A percentile compares a stretch with the other conserved stretches of the same genome.
Evolutionary conservation across 2,888 invertebrate species (phyloP).

Genomic region (Hoplodrina ambigua): DNA sequence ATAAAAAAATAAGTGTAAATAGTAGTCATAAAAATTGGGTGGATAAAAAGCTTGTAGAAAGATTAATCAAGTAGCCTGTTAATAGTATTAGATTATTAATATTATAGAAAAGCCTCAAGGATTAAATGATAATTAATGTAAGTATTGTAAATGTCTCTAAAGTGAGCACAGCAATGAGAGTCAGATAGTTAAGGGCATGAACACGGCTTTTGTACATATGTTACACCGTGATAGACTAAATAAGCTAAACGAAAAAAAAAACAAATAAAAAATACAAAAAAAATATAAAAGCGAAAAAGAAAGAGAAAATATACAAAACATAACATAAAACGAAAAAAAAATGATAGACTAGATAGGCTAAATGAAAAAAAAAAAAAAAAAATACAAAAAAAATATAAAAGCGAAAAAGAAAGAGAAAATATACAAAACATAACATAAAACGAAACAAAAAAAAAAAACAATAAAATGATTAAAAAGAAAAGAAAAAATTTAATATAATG

Average conservation of each 20-base stretch:
- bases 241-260: not conserved
- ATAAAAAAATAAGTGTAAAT: too few relatives aligned
- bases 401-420: too few relatives aligned
- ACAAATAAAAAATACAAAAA: not conserved
- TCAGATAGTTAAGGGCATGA: not conserved
- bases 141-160: slow-evolving; percentile 3
- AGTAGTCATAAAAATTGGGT: not conserved
- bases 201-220: slow-evolving; percentile 21
- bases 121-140: not conserved
- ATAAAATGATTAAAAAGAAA: too few relatives aligned
- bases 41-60: not conserved
- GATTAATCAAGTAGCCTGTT: too few relatives aligned
- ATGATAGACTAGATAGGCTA: not conserved
- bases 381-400: too few relatives aligned
- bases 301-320: not conserved
- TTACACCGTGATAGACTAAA: slow-evolving; percentile 10
- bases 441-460: too few relatives aligned
- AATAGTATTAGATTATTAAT: too few relatives aligned
- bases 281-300: not conserved
- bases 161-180: slow-evolving; percentile 5
- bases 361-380: not conserved
- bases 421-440: too few relatives aligned
- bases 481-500: too few relatives aligned
- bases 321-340: not conserved
- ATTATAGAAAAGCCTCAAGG: too few relatives aligned